A percentile compares a stretch with the other conserved stretches of the same genome.
These are phyloP conservation scores for Polypedilum vanderplanki DNA, from an alignment of 1,140 invertebrate species.

Conservation along the genomic window DNA sequence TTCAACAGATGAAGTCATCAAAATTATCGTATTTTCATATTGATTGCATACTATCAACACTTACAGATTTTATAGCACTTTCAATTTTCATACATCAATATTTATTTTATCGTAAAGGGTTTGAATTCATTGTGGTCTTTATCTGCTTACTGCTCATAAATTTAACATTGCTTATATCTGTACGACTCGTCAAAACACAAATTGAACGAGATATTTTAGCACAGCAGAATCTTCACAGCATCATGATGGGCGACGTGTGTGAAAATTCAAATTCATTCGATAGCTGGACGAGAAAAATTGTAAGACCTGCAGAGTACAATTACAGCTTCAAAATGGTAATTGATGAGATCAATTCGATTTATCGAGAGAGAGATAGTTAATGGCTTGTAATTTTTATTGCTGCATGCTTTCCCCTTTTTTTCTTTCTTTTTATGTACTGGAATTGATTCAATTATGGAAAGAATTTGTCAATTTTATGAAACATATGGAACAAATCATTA, in stretches of 20 bases:
- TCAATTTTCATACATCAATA: conserved; percentile 13
- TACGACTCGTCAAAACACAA: background rate
- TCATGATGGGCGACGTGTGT: background rate
- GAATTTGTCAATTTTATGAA: background rate
- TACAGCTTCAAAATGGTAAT: background rate
- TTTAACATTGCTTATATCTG: background rate
- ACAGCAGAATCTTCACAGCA: background rate
- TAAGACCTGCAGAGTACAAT: background rate
- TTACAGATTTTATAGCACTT: conserved; percentile 14
- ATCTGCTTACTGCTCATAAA: background rate
- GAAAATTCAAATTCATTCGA: background rate
- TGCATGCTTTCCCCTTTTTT: no score
- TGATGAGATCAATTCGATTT: conserved; percentile 1
- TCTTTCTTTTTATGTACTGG: background rate
- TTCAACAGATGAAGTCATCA: conserved; percentile 15
- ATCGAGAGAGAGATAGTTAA: background rate
- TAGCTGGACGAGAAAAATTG: background rate
- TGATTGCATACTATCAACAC: conserved; percentile 3
- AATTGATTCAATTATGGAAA: background rate
- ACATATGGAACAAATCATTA: background rate
- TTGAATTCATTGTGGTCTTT: conserved; percentile 12
- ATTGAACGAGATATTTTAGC: background rate
- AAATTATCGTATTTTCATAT: background rate
- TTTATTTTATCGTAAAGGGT: conserved; percentile 7
- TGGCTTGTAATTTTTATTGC: no score